phyloP scores from a whole-genome alignment of 1,140 invertebrate species.

The Sipha flava region DNA sequence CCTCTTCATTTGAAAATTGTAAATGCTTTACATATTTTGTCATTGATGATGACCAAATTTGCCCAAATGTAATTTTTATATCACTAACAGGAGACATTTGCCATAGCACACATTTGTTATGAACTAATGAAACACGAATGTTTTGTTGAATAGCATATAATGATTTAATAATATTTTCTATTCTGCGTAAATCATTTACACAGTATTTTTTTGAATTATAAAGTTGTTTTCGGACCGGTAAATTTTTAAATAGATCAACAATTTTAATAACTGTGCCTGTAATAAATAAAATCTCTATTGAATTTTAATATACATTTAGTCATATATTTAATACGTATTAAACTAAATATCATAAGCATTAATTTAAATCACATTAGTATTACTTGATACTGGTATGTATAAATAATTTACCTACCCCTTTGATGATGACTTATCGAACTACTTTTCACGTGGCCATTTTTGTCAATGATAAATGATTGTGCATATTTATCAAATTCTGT shows the following conservation, averaged over 20 bases:
- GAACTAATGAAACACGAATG: constrained; percentile 47
- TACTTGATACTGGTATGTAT: too few species aligned
- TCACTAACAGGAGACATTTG: constrained; percentile 47
- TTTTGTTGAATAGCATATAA: constrained; percentile 50
- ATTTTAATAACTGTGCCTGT: constrained; percentile 54
- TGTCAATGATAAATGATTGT: constrained; percentile 48
- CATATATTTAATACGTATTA: too few species aligned
- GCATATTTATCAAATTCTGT: constrained; percentile 48
- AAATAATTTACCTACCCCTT: background rate
- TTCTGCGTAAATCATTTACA: constrained; percentile 52
- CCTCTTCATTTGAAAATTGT: constrained; percentile 38
- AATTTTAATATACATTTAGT: too few species aligned
- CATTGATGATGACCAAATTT: constrained; percentile 46
- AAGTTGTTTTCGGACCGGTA: constrained; percentile 55
- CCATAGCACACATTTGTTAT: constrained; percentile 51
- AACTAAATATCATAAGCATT: too few species aligned
- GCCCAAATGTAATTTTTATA: constrained; percentile 45
- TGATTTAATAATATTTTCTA: constrained; percentile 51
- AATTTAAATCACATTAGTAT: too few species aligned
- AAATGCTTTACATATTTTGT: constrained; percentile 45
- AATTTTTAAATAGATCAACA: constrained; percentile 51
- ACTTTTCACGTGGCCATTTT: constrained; percentile 47
- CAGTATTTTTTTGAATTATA: constrained; percentile 47
- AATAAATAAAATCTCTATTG: constrained; percentile 26
- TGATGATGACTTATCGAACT: constrained; percentile 17